Percentiles rank a stretch among this genome's conserved stretches.
phyloP scores from a whole-genome alignment of 2,113 vertebrate species.

The Dunckerocampus dactyliophorus region DNA sequence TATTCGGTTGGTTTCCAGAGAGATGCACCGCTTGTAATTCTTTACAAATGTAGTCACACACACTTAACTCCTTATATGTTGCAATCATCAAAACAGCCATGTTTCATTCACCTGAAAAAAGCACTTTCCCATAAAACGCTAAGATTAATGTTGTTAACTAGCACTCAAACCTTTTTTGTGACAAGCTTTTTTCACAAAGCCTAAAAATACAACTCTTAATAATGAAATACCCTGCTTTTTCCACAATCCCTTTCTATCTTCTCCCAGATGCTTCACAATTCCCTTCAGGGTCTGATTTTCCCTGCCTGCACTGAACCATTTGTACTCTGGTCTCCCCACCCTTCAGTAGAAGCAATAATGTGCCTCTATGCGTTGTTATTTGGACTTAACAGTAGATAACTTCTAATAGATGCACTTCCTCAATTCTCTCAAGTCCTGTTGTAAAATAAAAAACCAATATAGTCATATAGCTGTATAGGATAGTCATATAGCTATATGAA shows the following conservation, averaged over 20 bases:
- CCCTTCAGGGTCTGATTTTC: conserved; percentile 7
- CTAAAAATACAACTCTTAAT: not conserved
- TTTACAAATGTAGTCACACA: conserved; percentile 48
- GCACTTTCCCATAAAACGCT: conserved; percentile 21
- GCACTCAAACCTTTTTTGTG: not conserved
- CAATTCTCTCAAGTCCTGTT: not conserved
- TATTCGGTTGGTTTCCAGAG: conserved; percentile 53
- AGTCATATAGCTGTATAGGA: no score
- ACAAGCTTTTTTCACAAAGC: not conserved
- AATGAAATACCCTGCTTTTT: conserved; percentile 2
- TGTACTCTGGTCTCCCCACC: conserved; percentile 42
- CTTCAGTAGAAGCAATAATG: conserved; percentile 59
- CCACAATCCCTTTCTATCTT: not conserved
- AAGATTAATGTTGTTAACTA: conserved; percentile 23
- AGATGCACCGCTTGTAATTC: conserved; percentile 47
- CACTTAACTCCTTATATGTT: conserved; percentile 34
- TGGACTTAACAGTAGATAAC: not conserved
- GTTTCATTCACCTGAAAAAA: conserved; percentile 23
- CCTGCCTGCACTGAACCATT: conserved; percentile 36
- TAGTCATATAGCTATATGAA: not conserved
- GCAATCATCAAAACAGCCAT: conserved; percentile 29
- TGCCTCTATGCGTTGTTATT: conserved; percentile 10
- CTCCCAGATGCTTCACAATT: not conserved
- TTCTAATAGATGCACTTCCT: conserved; percentile 12
- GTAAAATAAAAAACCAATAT: not conserved